Percentiles rank a stretch among this genome's conserved stretches.
Conservation (phyloP, 2,797 vertebrate species). For the Vireo griseus region DNA sequence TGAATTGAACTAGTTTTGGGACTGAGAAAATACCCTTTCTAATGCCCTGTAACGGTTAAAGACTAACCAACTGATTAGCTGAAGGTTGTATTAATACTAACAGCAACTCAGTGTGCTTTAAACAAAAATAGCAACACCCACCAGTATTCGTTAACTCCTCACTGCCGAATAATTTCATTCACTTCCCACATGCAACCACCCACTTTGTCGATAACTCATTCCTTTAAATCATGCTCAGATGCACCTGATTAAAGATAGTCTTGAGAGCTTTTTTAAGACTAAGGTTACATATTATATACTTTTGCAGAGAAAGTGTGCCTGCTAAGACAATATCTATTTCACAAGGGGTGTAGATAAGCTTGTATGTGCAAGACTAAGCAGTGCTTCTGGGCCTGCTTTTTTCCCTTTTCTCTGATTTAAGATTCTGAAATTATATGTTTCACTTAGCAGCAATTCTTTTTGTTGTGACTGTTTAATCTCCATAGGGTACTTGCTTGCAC, state of each 20-base stretch:
- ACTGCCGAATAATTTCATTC: not conserved
- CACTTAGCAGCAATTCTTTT: not conserved
- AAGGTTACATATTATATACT: not conserved
- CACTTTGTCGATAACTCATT: constrained; percentile 23
- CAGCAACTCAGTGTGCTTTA: not conserved
- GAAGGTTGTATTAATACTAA: not conserved
- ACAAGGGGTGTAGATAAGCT: not conserved
- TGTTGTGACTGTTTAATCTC: not conserved
- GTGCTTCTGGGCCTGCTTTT: not conserved
- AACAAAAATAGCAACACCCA: constrained; percentile 6
- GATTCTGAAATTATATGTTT: not conserved
- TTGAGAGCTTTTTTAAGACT: not conserved
- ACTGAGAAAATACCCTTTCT: not conserved
- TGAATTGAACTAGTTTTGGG: not conserved
- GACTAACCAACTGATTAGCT: not conserved
- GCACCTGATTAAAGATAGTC: not conserved
- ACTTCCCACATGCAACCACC: constrained; percentile 35
- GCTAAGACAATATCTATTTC: not conserved
- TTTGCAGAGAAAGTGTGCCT: not conserved
- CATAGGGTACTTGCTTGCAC: not conserved
- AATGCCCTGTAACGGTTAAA: not conserved
- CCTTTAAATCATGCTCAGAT: constrained; percentile 20
- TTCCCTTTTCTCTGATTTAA: not conserved
- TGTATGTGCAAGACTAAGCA: not conserved
- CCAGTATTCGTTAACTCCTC: not conserved